Evolutionary conservation across 2,797 vertebrate species (phyloP).

Genomic region (Pipistrellus nathusii): DNA sequence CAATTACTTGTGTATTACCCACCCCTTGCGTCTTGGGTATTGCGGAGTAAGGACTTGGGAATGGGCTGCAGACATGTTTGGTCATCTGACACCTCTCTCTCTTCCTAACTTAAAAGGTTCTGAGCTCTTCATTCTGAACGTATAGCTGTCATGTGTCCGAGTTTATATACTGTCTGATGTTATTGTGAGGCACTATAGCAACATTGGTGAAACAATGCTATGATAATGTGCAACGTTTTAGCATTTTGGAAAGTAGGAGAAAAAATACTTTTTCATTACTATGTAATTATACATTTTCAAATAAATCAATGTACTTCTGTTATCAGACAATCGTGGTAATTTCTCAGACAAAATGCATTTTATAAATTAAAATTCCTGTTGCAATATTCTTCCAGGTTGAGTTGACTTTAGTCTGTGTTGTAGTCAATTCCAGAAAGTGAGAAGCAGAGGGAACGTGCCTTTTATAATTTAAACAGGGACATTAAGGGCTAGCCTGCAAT

Average conservation of each 20-base stretch:
- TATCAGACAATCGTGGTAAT: slow-evolving; percentile 51
- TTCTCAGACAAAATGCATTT: slow-evolving; percentile 58
- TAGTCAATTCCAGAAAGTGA: slow-evolving; percentile 67
- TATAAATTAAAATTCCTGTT: slow-evolving; percentile 77
- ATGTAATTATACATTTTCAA: slow-evolving; percentile 32
- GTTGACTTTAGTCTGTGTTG: slow-evolving; percentile 39
- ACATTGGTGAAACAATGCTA: background rate
- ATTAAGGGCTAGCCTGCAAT: slow-evolving; percentile 45
- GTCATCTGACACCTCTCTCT: background rate
- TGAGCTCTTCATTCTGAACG: background rate
- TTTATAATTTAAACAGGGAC: slow-evolving; percentile 55
- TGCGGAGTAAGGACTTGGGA: background rate
- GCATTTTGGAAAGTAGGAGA: slow-evolving; percentile 31
- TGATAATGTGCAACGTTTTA: slow-evolving; percentile 45
- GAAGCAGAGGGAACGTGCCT: slow-evolving; percentile 6
- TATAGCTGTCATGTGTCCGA: background rate
- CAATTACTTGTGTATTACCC: background rate
- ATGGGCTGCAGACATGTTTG: background rate
- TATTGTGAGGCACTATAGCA: slow-evolving; percentile 30
- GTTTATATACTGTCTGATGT: slow-evolving; percentile 36
- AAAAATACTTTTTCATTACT: slow-evolving; percentile 9
- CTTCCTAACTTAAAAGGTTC: background rate
- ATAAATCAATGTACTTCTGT: slow-evolving; percentile 58
- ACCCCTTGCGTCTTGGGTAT: background rate
- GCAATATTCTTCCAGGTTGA: slow-evolving; percentile 67